These are phyloP conservation scores for Oligia fasciuncula DNA, from an alignment of 2,888 invertebrate species.

Conservation along the genomic window DNA sequence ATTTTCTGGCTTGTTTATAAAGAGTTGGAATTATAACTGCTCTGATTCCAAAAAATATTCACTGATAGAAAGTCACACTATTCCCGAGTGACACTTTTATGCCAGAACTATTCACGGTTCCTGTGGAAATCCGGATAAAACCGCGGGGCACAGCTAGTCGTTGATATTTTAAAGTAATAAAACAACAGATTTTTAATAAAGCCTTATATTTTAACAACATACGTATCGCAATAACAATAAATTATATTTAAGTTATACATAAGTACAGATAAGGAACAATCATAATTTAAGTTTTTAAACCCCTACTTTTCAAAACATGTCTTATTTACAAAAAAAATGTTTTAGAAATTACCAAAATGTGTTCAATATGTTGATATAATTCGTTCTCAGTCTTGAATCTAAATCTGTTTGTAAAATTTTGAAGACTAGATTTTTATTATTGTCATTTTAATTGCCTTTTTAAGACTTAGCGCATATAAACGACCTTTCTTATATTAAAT, in stretches of 20 bases:
- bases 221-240: slow-evolving; percentile 84
- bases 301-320: slow-evolving; percentile 59
- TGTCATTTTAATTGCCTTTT: slow-evolving; percentile 61
- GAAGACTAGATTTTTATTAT: slow-evolving; percentile 65
- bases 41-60: neutral
- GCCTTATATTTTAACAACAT: slow-evolving; percentile 86
- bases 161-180: slow-evolving; percentile 53
- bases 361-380: slow-evolving; percentile 61
- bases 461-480: slow-evolving; percentile 61
- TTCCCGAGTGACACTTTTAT: neutral
- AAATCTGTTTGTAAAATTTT: slow-evolving; percentile 62
- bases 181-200: slow-evolving; percentile 73
- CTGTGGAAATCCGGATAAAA: neutral
- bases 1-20: neutral
- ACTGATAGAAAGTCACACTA: neutral
- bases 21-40: neutral
- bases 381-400: slow-evolving; percentile 69
- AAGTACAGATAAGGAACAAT: slow-evolving; percentile 86
- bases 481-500: slow-evolving; percentile 51
- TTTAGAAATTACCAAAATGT: slow-evolving; percentile 60
- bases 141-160: neutral
- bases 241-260: slow-evolving; percentile 80
- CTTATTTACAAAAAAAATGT: slow-evolving; percentile 63
- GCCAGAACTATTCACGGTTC: neutral
- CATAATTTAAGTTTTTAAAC: slow-evolving; percentile 63